Evolutionary conservation across 53 echinoderm and acorn worm genomes (phyloP).

Genomic region (Stichopus horrens): DNA sequence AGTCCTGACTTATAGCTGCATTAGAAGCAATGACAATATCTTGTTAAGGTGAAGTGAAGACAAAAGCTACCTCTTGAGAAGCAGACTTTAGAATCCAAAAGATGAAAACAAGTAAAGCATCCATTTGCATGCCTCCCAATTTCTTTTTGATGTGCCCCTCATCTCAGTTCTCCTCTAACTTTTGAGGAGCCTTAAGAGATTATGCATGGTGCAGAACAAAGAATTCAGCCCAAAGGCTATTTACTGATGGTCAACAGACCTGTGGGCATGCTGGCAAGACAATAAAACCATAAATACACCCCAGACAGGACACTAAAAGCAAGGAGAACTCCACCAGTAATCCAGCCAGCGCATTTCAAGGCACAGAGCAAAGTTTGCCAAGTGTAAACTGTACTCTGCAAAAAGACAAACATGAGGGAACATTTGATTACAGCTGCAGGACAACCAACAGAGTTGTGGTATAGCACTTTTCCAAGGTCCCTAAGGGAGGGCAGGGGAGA

Average conservation of each 20-base stretch:
- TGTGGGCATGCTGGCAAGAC: conserved; percentile 11
- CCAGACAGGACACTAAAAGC: not conserved
- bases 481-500: no score
- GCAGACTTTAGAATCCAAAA: no score
- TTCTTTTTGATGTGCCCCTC: not conserved
- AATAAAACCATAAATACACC: not conserved
- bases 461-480: not conserved
- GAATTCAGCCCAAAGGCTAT: not conserved
- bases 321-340: not conserved
- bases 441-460: not conserved
- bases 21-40: no score
- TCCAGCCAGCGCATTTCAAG: not conserved
- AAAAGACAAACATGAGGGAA: not conserved
- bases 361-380: conserved; percentile 22
- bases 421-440: not conserved
- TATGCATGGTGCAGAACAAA: not conserved
- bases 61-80: no score
- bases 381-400: not conserved
- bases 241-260: conserved; percentile 5
- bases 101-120: no score
- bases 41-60: no score
- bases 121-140: no score
- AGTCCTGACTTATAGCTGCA: no score
- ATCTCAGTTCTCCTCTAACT: not conserved
- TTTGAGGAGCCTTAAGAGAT: conserved; percentile 15